Evolutionary conservation across 2,113 vertebrate genomes (phyloP), one percentile per base, ranked within the genome.

Genomic region (Lathamus discolor): DNA sequence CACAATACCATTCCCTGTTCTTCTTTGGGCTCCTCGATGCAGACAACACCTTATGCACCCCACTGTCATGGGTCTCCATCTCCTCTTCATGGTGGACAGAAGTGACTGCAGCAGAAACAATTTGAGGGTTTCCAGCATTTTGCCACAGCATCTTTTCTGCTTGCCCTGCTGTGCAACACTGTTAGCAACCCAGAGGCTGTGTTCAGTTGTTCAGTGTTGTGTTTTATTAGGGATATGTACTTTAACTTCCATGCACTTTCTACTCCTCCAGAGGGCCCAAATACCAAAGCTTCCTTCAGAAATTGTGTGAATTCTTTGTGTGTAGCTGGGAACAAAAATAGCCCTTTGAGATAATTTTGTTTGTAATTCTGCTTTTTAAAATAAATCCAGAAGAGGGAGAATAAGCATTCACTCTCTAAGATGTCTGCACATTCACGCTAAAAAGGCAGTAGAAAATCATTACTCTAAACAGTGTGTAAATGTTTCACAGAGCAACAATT

Each of bases 71-170:
- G 52, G 83, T 83, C 83, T 96, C 43, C 94, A 90, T 93, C 93
- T 93, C 86, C 94, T 90, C 86, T 95, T 64, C 88, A 79, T 93
- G 86, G 83, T 83, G 49, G 64, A 69, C 59, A 68, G 68, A 62
- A 55, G 75, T 55, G 94, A 67, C 86, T 96, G 93, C 92, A 95
- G 43, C 75, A 83, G 48, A 33, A 76, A 25, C 1, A 7, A 13
- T 17, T 7, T 9, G 31, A 87, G 46, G 43, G 20, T 73, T 73
- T 90, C 18, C 51, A 90, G 35, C 4, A 13, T 39, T 82, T 82
- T 88, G 13, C 31, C 52, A 87, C 29, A 18, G 9, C 70, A 82
- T 4, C 57, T 13, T 44, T 82, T 29, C n/a, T 90, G 25, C 35
- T 61, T 51, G 25, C 6, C 67, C 39, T 35, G 25, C 52, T 68